Percentiles rank a stretch among this genome's conserved stretches.
phyloP scores from a whole-genome alignment of 2,113 vertebrate genomes.

The Cebidichthys violaceus region DNA sequence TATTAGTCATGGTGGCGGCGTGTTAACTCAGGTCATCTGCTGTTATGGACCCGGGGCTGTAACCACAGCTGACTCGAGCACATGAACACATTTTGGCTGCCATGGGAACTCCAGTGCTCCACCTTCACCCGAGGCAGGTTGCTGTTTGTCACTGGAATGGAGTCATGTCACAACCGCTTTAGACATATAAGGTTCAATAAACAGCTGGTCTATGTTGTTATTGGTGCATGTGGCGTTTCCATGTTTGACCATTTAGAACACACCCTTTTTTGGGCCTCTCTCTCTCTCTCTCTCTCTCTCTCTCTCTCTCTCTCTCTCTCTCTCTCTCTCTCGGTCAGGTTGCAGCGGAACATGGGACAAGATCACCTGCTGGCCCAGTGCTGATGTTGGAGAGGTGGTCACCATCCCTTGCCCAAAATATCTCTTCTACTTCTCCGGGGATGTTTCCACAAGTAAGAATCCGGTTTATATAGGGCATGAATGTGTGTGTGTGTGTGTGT shows the following conservation, averaged over 20 bases:
- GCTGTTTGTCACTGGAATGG: conserved; percentile 18
- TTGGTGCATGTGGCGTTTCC: neutral
- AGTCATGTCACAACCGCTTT: neutral
- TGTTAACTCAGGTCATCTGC: conserved; percentile 51
- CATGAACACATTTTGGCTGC: conserved; percentile 39
- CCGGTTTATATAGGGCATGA: neutral
- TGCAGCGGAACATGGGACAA: conserved; percentile 91
- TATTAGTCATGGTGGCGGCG: conserved; percentile 58
- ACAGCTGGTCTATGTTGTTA: neutral
- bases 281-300: neutral
- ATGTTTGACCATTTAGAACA: neutral
- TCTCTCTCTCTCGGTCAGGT: conserved; percentile 74
- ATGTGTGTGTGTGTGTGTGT: neutral
- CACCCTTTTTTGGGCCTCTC: neutral
- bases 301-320: neutral
- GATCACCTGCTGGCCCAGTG: conserved; percentile 92
- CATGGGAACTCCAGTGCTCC: conserved; percentile 54
- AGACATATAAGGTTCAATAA: neutral
- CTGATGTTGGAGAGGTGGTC: conserved; percentile 85
- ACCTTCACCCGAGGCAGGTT: conserved; percentile 21
- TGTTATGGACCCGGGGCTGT: conserved; percentile 25
- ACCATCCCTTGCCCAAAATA: conserved; percentile 88
- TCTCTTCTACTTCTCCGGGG: conserved; percentile 83
- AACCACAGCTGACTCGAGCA: conserved; percentile 29
- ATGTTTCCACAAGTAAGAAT: conserved; percentile 63